phyloP scores from a whole-genome alignment of 2,797 vertebrate species.

The Sebastiscus albofasciatus region DNA sequence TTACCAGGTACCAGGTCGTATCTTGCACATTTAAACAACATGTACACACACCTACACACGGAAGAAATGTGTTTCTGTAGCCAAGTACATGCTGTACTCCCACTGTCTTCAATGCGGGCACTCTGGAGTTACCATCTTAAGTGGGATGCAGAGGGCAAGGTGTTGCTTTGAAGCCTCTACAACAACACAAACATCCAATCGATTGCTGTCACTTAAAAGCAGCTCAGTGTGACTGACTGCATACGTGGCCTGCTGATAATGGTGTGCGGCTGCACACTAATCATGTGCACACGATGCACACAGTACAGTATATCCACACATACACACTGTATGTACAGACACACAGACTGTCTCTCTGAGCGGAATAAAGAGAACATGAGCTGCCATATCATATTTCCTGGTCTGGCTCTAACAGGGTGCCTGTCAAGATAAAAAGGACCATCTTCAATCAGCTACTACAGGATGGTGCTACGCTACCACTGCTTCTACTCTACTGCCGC shows the following conservation, averaged over 20 bases:
- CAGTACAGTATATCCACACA: background rate
- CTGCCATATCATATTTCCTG: constrained; percentile 73
- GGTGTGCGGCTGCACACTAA: constrained; percentile 44
- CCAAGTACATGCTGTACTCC: constrained; percentile 33
- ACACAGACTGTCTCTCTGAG: constrained; percentile 32
- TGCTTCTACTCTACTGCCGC: constrained; percentile 9
- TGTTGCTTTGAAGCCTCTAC: constrained; percentile 67
- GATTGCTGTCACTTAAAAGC: constrained; percentile 77
- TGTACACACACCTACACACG: constrained; percentile 7
- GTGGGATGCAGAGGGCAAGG: constrained; percentile 54
- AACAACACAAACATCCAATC: constrained; percentile 69
- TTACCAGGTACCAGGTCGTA: background rate
- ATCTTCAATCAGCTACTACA: constrained; percentile 71
- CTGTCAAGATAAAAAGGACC: constrained; percentile 74
- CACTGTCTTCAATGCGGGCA: constrained; percentile 33
- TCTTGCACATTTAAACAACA: constrained; percentile 11
- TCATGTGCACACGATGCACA: background rate
- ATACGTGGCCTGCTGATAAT: constrained; percentile 54
- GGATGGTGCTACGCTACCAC: constrained; percentile 31
- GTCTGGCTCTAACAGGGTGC: constrained; percentile 65
- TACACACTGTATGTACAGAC: background rate
- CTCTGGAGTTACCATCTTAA: constrained; percentile 52
- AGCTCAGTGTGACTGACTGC: constrained; percentile 64
- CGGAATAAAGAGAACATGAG: constrained; percentile 70
- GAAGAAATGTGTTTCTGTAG: constrained; percentile 16